phyloP scores from a whole-genome alignment of 2,888 invertebrate species.

The Eurytoma adleriae region DNA sequence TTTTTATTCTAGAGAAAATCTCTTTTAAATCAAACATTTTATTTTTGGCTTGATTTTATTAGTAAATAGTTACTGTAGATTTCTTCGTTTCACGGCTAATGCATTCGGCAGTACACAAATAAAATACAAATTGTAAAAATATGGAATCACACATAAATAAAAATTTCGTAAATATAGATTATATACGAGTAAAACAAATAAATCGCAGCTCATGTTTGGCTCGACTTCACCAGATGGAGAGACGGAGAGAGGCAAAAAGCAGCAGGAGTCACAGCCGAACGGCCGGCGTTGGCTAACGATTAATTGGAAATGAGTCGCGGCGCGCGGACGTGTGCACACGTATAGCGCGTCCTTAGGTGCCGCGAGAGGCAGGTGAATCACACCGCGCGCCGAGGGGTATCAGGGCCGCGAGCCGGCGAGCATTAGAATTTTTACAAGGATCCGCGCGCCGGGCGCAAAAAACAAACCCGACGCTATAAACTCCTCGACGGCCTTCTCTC shows the following conservation, averaged over 20 bases:
- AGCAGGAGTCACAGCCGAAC: not conserved
- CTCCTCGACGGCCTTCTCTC: constrained; percentile 26
- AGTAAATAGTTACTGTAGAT: too few relatives aligned
- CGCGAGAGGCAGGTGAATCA: constrained; percentile 37
- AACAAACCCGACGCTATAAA: constrained; percentile 18
- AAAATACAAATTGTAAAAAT: not conserved
- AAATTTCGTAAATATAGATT: too few relatives aligned
- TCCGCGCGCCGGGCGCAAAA: constrained; percentile 16
- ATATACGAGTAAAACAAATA: too few relatives aligned
- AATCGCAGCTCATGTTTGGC: too few relatives aligned
- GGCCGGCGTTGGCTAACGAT: constrained; percentile 26
- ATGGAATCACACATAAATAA: too few relatives aligned
- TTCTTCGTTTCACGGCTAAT: too few relatives aligned
- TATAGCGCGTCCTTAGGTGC: not conserved
- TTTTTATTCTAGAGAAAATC: too few relatives aligned
- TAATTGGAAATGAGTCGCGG: constrained; percentile 40
- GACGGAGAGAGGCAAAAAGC: too few relatives aligned
- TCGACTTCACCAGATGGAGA: too few relatives aligned
- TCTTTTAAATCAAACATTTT: too few relatives aligned
- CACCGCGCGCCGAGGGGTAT: constrained; percentile 22
- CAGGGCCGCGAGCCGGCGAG: constrained; percentile 30
- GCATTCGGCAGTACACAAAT: not conserved
- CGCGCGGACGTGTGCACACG: constrained; percentile 14
- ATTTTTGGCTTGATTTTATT: too few relatives aligned
- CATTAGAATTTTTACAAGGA: constrained; percentile 55